Percentiles rank a stretch among this genome's conserved stretches.
Evolutionary conservation across 2,113 vertebrate species (phyloP).

Genomic region (Puntigrus tetrazona): DNA sequence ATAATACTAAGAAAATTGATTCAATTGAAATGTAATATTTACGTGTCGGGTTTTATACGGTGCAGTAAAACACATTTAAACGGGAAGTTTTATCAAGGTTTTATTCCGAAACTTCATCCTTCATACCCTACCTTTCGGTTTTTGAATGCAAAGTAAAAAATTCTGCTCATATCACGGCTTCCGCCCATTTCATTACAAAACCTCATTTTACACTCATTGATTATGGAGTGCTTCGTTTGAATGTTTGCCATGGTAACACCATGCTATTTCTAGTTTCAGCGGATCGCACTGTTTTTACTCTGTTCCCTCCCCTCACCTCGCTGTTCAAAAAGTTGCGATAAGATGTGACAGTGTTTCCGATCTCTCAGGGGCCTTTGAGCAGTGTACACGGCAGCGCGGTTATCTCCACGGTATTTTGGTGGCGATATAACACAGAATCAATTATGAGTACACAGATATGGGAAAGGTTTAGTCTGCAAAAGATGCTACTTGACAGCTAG

Average conservation of each 20-base stretch:
- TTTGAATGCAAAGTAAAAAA: neutral
- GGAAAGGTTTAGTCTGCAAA: conserved; percentile 72
- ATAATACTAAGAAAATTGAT: too few relatives aligned
- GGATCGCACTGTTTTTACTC: conserved; percentile 61
- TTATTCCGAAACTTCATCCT: neutral
- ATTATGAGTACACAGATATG: conserved; percentile 77
- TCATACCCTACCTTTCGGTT: neutral
- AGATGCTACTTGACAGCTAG: conserved; percentile 73
- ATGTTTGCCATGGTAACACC: conserved; percentile 67
- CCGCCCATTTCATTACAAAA: conserved; percentile 22
- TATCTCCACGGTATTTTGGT: conserved; percentile 75
- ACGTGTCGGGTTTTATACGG: neutral
- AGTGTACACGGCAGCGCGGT: conserved; percentile 64
- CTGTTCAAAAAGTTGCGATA: conserved; percentile 74
- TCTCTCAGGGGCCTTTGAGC: conserved; percentile 67
- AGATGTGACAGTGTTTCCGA: conserved; percentile 77
- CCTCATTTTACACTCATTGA: conserved; percentile 22
- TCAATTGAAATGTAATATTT: neutral
- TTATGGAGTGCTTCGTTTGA: conserved; percentile 46
- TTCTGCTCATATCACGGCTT: neutral
- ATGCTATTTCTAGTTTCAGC: conserved; percentile 65
- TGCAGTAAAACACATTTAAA: too few relatives aligned
- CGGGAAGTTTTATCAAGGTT: neutral
- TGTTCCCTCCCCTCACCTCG: conserved; percentile 56
- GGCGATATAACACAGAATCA: conserved; percentile 78